Conservation (phyloP, 2,888 invertebrate genomes). For the Tetranychus piercei region DNA sequence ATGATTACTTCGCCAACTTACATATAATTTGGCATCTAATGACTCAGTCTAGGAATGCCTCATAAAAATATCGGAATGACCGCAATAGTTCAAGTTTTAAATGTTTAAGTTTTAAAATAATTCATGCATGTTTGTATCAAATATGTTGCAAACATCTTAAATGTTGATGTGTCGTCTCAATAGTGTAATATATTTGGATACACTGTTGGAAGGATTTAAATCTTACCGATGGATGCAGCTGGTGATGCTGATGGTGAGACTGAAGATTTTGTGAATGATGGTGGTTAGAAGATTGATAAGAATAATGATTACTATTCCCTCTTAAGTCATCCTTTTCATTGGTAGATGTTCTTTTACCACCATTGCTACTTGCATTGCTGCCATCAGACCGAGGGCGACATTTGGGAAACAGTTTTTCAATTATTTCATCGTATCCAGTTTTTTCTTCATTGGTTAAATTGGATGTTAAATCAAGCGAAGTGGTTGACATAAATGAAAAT, state of each 20-base stretch:
- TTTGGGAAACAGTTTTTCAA: constrained; percentile 67
- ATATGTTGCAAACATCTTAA: too few species aligned
- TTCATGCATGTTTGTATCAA: too few species aligned
- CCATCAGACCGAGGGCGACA: constrained; percentile 44
- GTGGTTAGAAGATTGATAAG: background rate
- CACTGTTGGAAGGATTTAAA: too few species aligned
- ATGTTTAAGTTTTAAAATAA: too few species aligned
- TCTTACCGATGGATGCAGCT: background rate
- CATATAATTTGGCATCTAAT: too few species aligned
- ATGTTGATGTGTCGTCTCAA: too few species aligned
- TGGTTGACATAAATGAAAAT: background rate
- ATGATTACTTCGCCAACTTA: too few species aligned
- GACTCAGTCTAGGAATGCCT: too few species aligned
- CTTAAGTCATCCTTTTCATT: background rate
- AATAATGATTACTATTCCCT: background rate
- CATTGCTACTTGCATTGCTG: background rate
- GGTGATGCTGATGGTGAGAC: background rate
- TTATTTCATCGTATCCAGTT: constrained; percentile 43
- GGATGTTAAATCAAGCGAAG: background rate
- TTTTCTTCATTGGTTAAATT: background rate
- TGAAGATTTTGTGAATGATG: background rate
- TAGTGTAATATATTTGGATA: too few species aligned
- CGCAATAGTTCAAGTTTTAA: too few species aligned
- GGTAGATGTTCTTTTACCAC: background rate
- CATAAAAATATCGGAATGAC: too few species aligned